These are phyloP conservation scores for Phalacrocorax aristotelis DNA, from an alignment of 2,113 vertebrate genomes.

Conservation along the genomic window DNA sequence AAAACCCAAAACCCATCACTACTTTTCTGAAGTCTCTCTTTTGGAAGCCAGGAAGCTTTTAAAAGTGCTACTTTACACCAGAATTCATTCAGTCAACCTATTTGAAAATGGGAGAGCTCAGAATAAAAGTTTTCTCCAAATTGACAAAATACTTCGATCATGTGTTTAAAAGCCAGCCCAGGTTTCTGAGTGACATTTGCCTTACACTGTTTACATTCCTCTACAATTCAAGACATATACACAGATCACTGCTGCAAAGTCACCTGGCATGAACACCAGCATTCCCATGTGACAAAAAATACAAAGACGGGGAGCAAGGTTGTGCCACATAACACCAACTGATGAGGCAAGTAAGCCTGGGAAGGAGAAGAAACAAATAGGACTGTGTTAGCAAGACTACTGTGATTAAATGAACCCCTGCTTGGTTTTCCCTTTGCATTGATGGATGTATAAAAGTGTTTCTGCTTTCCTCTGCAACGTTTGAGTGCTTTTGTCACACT, in stretches of 20 bases:
- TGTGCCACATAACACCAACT: not conserved
- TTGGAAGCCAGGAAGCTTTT: not conserved
- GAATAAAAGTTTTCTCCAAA: not conserved
- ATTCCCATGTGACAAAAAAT: not conserved
- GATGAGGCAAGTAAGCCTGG: not conserved
- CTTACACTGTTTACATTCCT: not conserved
- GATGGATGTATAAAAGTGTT: not conserved
- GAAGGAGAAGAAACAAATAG: not conserved
- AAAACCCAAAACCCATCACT: not conserved
- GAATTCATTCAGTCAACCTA: not conserved
- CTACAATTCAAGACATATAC: not conserved
- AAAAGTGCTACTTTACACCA: not conserved
- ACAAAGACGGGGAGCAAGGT: rapidly evolving
- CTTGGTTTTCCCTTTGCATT: not conserved
- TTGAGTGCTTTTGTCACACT: not conserved
- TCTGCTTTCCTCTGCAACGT: not conserved
- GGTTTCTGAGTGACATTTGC: not conserved
- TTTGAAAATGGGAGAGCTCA: not conserved
- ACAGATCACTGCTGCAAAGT: not conserved
- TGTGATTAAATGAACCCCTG: not conserved
- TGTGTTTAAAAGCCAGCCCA: conserved; percentile 21
- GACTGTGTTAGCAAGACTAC: not conserved
- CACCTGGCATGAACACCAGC: not conserved
- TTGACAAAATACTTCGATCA: not conserved
- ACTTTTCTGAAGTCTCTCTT: not conserved